These are phyloP conservation scores for Scelioninae gen. 2 DNA, from an alignment of 2,888 invertebrate genomes.

Conservation along the genomic window DNA sequence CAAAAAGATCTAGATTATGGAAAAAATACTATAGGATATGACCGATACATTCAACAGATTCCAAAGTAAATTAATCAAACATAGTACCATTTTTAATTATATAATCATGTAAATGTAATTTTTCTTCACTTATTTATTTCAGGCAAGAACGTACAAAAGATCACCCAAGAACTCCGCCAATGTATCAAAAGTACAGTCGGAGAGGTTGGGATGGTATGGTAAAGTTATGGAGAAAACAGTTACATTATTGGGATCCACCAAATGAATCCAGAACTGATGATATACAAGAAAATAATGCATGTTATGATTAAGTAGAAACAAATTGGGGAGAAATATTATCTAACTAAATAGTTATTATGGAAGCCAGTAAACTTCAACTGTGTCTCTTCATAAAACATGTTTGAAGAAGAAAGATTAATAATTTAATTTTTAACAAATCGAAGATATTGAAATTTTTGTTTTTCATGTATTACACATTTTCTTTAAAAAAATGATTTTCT, in stretches of 20 bases:
- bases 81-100: too few relatives aligned
- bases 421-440: too few relatives aligned
- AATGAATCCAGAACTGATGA: slow-evolving; percentile 59
- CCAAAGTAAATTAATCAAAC: slow-evolving; percentile 78
- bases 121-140: too few relatives aligned
- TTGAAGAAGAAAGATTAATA: too few relatives aligned
- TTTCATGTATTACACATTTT: too few relatives aligned
- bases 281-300: slow-evolving; percentile 51
- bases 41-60: slow-evolving; percentile 82
- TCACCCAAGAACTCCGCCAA: slow-evolving; percentile 94
- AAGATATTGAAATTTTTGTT: too few relatives aligned
- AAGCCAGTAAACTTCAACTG: too few relatives aligned
- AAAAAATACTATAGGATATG: slow-evolving; percentile 92
- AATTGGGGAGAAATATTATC: neutral
- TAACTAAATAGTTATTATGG: neutral
- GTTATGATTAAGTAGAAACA: slow-evolving; percentile 8
- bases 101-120: too few relatives aligned
- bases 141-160: slow-evolving; percentile 80
- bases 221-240: slow-evolving; percentile 88
- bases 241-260: slow-evolving; percentile 87
- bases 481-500: too few relatives aligned
- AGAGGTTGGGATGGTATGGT: slow-evolving; percentile 95
- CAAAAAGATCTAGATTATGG: slow-evolving; percentile 97
- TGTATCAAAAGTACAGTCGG: slow-evolving; percentile 90
- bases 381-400: too few relatives aligned